Base-by-base conservation (phyloP, 2,113 vertebrate species). In the Etheostoma cragini region DNA sequence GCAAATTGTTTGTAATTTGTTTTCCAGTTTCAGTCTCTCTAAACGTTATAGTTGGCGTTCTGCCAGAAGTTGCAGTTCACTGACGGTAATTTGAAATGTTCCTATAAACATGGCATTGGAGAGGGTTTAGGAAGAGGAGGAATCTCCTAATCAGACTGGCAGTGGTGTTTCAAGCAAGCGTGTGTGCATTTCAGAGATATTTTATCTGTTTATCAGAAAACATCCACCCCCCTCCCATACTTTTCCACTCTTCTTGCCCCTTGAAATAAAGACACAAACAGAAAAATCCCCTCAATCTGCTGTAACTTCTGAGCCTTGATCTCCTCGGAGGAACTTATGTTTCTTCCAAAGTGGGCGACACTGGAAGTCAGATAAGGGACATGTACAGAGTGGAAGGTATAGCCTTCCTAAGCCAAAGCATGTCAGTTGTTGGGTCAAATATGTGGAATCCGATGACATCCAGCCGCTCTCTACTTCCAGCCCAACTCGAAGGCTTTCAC, bases 401-500 rank as follows among this genome's bases (percentile, higher is more conserved):
- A 22, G 17, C 35, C 22, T 46, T 26, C n/a, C 17, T 24, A 5
- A 0, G 21, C 38, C 38, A 42, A 42, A 42, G 38, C 38, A 42
- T 42, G 38, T 33, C 33, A 30, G 53, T 35, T 62, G 15, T 11
- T 63, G 21, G 16, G 62, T 21, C 49, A 56, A 71, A 72, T 75
- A 24, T 67, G 52, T 49, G 42, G 62, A 70, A n/a, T 21, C 22
- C 17, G 2, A 10, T 50, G 22, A 63, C 50, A 53, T 72, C 33
- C 15, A 68, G 24, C 61, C 2, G 12, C 53, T 63, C n/a, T 58
- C 0, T 24, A n/a, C 17, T 68, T 79, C 15, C n/a, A n/a, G 53
- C 33, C 35, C 11, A 22, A 67, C 42, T 78, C 35, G 50, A 42
- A 71, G 56, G 62, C 61, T 82, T 82, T 67, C 45, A 85, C 50